Evolutionary conservation across 2,888 invertebrate genomes (phyloP), one percentile per base, ranked within the genome.

Genomic region (Antheraea yamamai): DNA sequence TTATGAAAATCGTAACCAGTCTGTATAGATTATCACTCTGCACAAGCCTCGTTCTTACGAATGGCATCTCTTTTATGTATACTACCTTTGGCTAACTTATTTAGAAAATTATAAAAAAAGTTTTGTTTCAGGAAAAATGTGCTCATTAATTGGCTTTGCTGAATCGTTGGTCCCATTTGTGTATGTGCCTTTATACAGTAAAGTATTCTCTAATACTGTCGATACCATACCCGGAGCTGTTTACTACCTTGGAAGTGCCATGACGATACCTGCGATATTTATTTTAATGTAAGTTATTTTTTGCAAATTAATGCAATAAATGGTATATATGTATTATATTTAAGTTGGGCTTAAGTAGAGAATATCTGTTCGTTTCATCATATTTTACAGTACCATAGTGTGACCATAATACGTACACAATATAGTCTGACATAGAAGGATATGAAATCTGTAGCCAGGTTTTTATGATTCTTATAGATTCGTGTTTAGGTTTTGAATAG

Each of bases 81-180:
- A 58, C 7, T 58, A 18, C 7, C 18, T 20, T 20, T 30, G 30
- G 30, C 30, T 30, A 30, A 3, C 6, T n/a, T n/a, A n/a, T 58
- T 20, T 58, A 8, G 7, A 58, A 8, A n/a, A n/a, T n/a, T n/a
- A 58, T 23, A 23, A 0, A 3, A 61, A 23, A 26, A 79, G 77
- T 55, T n/a, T 66, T 58, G 77, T 92, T 92, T 55, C 89, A 95
- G 95, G 95, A 39, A 95, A 95, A 89, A 94, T 96, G 84, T 93
- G 92, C 78, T 96, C 96, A 0, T 82, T 96, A 12, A 94, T 96
- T 73, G 96, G 95, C 0, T 92, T 96, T 47, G 92, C 93, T 20
- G 96, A 96, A 81, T 94, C 95, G 0, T 79, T 96, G 10, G 90
- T 95, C 4, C 95, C 95, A 0, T 91, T 95, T 4, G 84, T 95